A percentile compares a stretch with the other conserved stretches of the same genome.
Conservation (phyloP, 1,140 invertebrate species). For the Pseudomyrmex concolor region DNA sequence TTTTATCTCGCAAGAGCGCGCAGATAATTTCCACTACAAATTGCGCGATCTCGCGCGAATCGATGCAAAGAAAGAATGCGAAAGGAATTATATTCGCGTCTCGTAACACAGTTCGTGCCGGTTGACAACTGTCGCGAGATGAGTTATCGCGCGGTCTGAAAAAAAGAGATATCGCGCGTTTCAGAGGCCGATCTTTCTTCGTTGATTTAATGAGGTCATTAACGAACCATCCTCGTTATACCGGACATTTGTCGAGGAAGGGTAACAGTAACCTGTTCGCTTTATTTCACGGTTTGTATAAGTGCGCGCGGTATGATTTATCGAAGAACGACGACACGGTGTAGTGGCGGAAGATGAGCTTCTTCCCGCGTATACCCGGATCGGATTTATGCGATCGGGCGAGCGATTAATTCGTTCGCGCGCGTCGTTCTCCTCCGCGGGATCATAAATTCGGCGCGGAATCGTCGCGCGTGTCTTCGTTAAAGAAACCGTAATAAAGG, state of each 20-base stretch:
- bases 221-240: conserved; percentile 43
- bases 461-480: conserved; percentile 19
- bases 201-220: conserved; percentile 59
- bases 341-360: neutral
- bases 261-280: conserved; percentile 39
- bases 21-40: too few species aligned
- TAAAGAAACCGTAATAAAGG: neutral
- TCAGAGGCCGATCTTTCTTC: conserved; percentile 21
- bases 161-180: conserved; percentile 24
- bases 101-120: conserved; percentile 7
- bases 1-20: too few species aligned
- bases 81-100: conserved; percentile 32
- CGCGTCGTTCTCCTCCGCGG: neutral
- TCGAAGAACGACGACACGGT: conserved; percentile 28
- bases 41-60: conserved; percentile 1
- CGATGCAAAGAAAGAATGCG: conserved; percentile 9
- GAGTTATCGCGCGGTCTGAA: conserved; percentile 29
- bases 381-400: conserved; percentile 27
- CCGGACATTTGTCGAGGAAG: neutral
- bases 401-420: conserved; percentile 34
- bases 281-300: conserved; percentile 50
- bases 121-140: conserved; percentile 28
- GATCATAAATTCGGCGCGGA: conserved; percentile 16
- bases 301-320: conserved; percentile 39
- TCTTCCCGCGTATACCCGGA: neutral